phyloP scores from a whole-genome alignment of 2,113 vertebrate genomes.

The Xenus cinereus region DNA sequence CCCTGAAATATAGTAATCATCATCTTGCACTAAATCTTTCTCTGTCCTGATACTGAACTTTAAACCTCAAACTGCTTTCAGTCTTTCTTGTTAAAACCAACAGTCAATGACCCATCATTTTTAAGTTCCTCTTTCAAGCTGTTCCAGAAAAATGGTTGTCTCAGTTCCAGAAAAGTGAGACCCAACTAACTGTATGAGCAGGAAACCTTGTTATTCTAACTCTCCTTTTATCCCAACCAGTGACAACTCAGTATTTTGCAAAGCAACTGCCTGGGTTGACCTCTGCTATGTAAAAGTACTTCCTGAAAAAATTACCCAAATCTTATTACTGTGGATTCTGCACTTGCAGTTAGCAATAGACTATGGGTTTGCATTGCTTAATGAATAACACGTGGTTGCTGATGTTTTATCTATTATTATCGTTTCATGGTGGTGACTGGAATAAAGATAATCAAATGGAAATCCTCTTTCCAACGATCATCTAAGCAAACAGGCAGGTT shows the following conservation, averaged over 20 bases:
- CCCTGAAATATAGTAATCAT: background rate
- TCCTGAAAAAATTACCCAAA: background rate
- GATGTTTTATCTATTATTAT: background rate
- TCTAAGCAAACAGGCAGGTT: background rate
- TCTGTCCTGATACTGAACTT: background rate
- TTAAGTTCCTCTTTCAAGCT: background rate
- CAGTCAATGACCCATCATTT: background rate
- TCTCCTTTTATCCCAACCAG: background rate
- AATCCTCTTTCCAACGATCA: background rate
- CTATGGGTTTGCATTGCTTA: background rate
- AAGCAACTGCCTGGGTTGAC: background rate
- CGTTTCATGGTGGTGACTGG: background rate
- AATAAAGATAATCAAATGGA: slow-evolving; percentile 1
- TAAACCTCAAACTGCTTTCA: background rate
- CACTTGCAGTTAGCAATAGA: background rate
- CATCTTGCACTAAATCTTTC: background rate
- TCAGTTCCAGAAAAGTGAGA: background rate
- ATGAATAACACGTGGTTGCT: background rate
- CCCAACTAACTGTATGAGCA: background rate
- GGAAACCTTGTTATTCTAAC: background rate
- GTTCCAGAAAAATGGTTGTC: background rate
- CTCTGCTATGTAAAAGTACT: background rate
- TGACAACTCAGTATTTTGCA: background rate
- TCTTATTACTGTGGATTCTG: background rate
- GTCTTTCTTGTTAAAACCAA: background rate